These are phyloP conservation scores for Melopsittacus undulatus DNA, from an alignment of 2,797 vertebrate genomes.

Conservation along the genomic window DNA sequence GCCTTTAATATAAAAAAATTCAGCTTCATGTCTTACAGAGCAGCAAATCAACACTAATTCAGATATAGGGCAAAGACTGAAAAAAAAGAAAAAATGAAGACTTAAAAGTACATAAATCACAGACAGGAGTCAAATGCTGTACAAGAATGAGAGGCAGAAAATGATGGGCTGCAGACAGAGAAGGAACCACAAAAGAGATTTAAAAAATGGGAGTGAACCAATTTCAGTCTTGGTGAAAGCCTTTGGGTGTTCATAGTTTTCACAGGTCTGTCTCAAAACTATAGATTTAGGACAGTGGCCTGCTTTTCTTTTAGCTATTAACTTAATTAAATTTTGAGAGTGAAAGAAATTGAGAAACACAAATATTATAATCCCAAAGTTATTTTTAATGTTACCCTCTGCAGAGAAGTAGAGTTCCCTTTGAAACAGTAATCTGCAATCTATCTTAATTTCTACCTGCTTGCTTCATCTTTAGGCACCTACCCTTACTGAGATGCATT, in stretches of 20 bases:
- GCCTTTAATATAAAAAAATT: background rate
- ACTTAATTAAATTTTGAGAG: background rate
- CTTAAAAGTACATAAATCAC: background rate
- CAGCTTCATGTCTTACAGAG: background rate
- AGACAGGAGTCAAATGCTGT: background rate
- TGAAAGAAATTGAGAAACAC: background rate
- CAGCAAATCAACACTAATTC: background rate
- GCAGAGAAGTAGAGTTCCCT: background rate
- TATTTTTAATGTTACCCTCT: background rate
- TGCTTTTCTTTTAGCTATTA: background rate
- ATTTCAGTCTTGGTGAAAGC: slow-evolving; percentile 10
- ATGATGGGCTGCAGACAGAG: background rate
- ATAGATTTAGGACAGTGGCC: background rate
- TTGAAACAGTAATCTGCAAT: background rate
- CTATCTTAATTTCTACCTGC: background rate
- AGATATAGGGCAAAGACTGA: background rate
- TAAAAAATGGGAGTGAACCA: background rate
- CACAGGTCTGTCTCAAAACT: background rate
- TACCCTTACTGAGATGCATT: background rate
- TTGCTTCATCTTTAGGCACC: background rate
- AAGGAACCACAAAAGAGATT: background rate
- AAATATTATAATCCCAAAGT: background rate
- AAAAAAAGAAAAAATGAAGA: background rate
- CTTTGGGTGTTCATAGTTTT: background rate
- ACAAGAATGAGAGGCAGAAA: background rate